Base-by-base conservation (phyloP, 2,797 vertebrate genomes). In the Sorex maritimensis region DNA sequence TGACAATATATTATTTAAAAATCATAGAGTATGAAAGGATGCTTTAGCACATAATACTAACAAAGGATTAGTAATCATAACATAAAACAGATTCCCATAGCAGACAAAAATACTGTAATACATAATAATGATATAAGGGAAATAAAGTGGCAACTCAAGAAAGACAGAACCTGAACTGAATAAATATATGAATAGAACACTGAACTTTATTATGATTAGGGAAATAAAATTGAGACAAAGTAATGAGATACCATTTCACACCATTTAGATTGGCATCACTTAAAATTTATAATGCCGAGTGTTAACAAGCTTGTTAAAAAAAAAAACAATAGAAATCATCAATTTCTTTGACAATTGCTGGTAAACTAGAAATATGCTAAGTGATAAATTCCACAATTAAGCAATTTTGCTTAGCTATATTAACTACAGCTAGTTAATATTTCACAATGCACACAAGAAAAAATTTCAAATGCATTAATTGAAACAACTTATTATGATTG, bases 191-290 rank as follows among this genome's bases (percentile, higher is more conserved):
- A 71, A 46, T 52, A 52, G 12, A 26, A 61, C 15, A 71, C 17
- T 88, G 74, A n/a, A 12, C 34, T 44, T 77, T 41, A 69, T 0
- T 52, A 26, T n/a, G n/a, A 71, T 67, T 24, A 82, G 28, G 3
- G 12, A 67, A 92, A 86, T 72, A 13, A 86, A 68, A 23, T 86
- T 72, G 81, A 78, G 44, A 34, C 11, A 69, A 86, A 69, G 21
- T 81, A 90, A 78, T 13, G 17, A 83, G 49, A 41, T 15, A 46
- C 6, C 5, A 4, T 13, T 82, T n/a, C 65, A 58, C 14, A 26
- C 4, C 5, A 58, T 73, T 41, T 34, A 17, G 1, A 28, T 5
- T 58, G 34, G 9, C 69, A 92, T 13, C 2, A 4, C 1, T 72
- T 15, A 72, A 77, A 69, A 38, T 44, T 81, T 8, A 23, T 5